Percentiles rank a stretch among this genome's conserved stretches.
These are phyloP conservation scores for Brachirus orientalis DNA, from an alignment of 2,113 vertebrate genomes.

Conservation along the genomic window DNA sequence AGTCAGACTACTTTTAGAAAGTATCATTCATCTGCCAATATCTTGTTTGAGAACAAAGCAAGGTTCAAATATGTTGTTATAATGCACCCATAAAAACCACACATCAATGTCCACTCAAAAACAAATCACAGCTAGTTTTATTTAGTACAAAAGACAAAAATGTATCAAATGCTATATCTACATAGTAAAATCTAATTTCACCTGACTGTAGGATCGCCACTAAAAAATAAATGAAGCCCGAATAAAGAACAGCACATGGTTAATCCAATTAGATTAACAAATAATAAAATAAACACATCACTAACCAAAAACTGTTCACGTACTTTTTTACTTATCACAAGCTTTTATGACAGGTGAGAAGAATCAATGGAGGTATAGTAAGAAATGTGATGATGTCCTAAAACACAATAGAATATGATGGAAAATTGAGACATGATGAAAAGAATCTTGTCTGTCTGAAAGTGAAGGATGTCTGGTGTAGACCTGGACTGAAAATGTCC, in stretches of 20 bases:
- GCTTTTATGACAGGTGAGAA: background rate
- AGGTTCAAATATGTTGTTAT: background rate
- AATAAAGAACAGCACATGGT: background rate
- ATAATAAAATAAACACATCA: constrained; percentile 19
- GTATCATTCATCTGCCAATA: constrained; percentile 10
- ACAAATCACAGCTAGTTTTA: constrained; percentile 19
- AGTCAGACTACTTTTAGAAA: constrained; percentile 15
- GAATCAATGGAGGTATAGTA: background rate
- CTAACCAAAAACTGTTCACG: constrained; percentile 9
- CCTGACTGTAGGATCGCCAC: constrained; percentile 1
- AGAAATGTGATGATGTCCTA: constrained; percentile 1
- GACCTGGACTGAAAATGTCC: too few relatives aligned
- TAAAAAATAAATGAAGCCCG: constrained; percentile 10
- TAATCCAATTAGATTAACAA: constrained; percentile 1
- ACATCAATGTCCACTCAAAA: constrained; percentile 4
- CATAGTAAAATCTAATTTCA: constrained; percentile 1
- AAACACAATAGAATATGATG: constrained; percentile 7
- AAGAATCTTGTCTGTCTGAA: too few relatives aligned
- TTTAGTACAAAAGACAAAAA: constrained; percentile 21
- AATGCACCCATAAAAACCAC: constrained; percentile 10
- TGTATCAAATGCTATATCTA: constrained; percentile 22
- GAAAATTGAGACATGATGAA: background rate
- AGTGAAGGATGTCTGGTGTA: too few relatives aligned
- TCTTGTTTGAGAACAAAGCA: background rate
- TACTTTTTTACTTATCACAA: too few relatives aligned